Base-by-base conservation (phyloP, 2,888 invertebrate species). In the Ceriagrion tenellum region DNA sequence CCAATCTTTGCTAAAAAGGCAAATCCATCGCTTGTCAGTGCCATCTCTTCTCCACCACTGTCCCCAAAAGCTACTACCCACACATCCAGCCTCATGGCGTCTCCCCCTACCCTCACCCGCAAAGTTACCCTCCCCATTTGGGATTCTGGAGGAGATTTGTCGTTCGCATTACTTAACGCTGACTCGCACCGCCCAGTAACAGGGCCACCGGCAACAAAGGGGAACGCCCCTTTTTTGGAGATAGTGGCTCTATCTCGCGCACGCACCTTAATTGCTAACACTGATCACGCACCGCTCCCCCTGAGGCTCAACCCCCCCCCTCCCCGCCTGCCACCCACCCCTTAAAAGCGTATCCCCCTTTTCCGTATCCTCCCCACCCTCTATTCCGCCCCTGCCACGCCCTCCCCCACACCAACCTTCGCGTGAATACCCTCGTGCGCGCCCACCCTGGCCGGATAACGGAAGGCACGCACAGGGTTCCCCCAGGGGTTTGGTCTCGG, bases 131-230 rank as follows among this genome's bases (percentile, higher is more conserved):
- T 47, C 47, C 69, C 69, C 59, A 93, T 63, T 89, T 74, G 40
- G 93, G 93, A 93, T 93, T 93, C 93, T 93, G 93, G n/a, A n/a
- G 63, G 40, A 91, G 93, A 93, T 93, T 93, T 93, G 93, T 93
- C 93, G 74, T 40, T 93, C 93, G 69, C 93, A 93, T 93, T 93
- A 93, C 93, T 93, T 93, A 93, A 93, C 93, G 69, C 63, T 69
- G 63, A 40, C 69, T 40, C 18, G 47, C 63, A 63, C 89, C 47
- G 47, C 47, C 47, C 47, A 47, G 47, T 47, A 47, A 47, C 47
- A 47, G 35, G 88, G 23, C 18, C 16, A 16, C 26, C 26, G 89
- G 89, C 89, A 55, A 23, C 89, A 89, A 89, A 89, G 55, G 89
- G 55, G 20, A 18, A n/a, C 47, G 74, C 40, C 40, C 40, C 35